phyloP scores from a whole-genome alignment of 2,797 vertebrate genomes.

The Aselliscus stoliczkanus region DNA sequence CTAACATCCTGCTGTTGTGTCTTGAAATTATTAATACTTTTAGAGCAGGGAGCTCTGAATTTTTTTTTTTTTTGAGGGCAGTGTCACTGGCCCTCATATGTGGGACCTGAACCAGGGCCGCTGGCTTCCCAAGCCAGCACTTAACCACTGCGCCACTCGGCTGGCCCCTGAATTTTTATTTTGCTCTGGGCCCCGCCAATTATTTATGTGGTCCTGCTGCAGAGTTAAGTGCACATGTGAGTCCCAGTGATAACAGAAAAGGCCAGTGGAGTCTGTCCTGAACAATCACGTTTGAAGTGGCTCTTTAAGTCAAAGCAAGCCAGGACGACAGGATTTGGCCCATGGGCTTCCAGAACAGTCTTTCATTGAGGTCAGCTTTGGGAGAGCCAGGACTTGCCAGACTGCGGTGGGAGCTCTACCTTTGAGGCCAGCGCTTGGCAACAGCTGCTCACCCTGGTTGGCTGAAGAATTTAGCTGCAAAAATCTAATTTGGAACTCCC shows the following conservation, averaged over 20 bases:
- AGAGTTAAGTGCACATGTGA: background rate
- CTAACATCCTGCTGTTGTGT: background rate
- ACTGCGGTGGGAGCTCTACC: background rate
- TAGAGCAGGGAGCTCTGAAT: background rate
- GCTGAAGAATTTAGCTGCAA: conserved; percentile 68
- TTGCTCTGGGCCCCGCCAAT: background rate
- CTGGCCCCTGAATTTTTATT: conserved; percentile 7
- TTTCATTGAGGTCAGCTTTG: background rate
- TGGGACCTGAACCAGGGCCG: too few relatives aligned
- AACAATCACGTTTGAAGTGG: background rate
- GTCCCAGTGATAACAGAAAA: background rate
- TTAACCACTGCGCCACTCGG: too few relatives aligned
- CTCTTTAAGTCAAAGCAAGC: background rate
- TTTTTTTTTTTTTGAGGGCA: too few relatives aligned
- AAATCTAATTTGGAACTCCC: conserved; percentile 75
- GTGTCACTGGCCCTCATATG: too few relatives aligned
- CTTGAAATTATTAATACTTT: conserved; percentile 16
- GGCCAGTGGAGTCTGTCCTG: background rate
- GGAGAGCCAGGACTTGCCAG: background rate
- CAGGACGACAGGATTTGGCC: background rate
- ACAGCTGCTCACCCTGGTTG: conserved; percentile 61
- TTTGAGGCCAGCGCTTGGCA: conserved; percentile 15
- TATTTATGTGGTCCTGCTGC: background rate
- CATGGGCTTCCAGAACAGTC: background rate
- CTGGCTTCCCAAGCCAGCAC: too few relatives aligned